Evolutionary conservation across 2,797 vertebrate genomes (phyloP), one percentile per base, ranked within the genome.

Genomic region (Chaenodraco wilsoni): DNA sequence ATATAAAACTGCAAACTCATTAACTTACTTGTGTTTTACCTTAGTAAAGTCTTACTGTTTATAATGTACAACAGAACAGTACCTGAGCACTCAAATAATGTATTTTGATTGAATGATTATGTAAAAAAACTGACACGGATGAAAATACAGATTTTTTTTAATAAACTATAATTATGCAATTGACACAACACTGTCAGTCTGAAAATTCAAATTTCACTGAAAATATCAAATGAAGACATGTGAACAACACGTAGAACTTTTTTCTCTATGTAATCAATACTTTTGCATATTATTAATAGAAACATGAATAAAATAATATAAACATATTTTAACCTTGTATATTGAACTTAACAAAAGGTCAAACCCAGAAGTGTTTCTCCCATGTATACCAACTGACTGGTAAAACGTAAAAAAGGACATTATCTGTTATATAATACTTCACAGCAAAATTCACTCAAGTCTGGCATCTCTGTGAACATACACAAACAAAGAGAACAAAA

Each of bases 161-260:
- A 78, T 87, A 23, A 86, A 79, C 68, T 10, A 73, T 64, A 74
- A 49, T 56, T 15, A 64, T 45, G 12, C 43, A 14, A 41, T 65
- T 69, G 46, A 69, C 51, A 81, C 48, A 50, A 76, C 31, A 0
- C 8, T 6, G 43, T 59, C 55, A 46, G 62, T 66, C 14, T 13
- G 59, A 60, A 11, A 51, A 31, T 44, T 57, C 52, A 48, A 37
- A 60, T 21, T 62, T 23, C 0, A 37, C 17, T 44, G 11, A 52
- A 50, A 67, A 64, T 65, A 1, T 9, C 6, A 59, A 77, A 72
- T 33, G 17, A 58, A 41, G 8, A 52, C n/a, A 72, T 54, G 1
- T 46, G 19, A 73, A 72, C 6, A 57, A 61, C 63, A 61, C 3
- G 37, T 43, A 74, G 51, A 81, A 74, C 17, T 2, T 31, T 49